These are phyloP conservation scores for Mamestra brassicae DNA, from an alignment of 2,888 invertebrate species.

Conservation along the genomic window DNA sequence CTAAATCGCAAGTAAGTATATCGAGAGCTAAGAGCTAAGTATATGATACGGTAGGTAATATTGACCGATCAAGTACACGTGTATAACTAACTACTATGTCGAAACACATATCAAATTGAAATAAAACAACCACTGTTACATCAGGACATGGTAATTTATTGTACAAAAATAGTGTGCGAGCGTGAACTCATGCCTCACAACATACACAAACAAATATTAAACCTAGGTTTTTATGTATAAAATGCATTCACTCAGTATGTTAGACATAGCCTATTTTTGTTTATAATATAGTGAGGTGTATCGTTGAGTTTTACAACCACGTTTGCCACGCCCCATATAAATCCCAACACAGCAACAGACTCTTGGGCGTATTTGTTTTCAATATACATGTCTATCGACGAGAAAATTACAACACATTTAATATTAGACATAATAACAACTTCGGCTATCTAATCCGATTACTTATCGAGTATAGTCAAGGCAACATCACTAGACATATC, in stretches of 20 bases:
- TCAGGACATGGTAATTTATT: conserved; percentile 90
- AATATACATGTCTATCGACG: conserved; percentile 49
- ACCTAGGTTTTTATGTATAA: conserved; percentile 88
- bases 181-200: conserved; percentile 89
- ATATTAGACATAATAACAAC: conserved; percentile 60
- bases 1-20: conserved; percentile 29
- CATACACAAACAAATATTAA: conserved; percentile 89
- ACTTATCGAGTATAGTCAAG: conserved; percentile 65
- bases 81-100: conserved; percentile 53
- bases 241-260: conserved; percentile 90
- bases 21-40: conserved; percentile 12
- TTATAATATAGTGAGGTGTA: conserved; percentile 84
- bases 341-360: conserved; percentile 80
- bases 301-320: conserved; percentile 89
- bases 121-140: conserved; percentile 85
- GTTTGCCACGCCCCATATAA: conserved; percentile 77
- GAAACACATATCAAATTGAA: conserved; percentile 69
- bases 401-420: conserved; percentile 58
- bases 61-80: conserved; percentile 43
- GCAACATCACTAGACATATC: conserved; percentile 63
- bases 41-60: conserved; percentile 40
- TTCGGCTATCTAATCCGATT: conserved; percentile 60
- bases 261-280: conserved; percentile 88
- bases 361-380: conserved; percentile 69
- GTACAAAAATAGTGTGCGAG: conserved; percentile 91